Conservation (phyloP, 2,113 vertebrate genomes). For the Piprites chloris region DNA sequence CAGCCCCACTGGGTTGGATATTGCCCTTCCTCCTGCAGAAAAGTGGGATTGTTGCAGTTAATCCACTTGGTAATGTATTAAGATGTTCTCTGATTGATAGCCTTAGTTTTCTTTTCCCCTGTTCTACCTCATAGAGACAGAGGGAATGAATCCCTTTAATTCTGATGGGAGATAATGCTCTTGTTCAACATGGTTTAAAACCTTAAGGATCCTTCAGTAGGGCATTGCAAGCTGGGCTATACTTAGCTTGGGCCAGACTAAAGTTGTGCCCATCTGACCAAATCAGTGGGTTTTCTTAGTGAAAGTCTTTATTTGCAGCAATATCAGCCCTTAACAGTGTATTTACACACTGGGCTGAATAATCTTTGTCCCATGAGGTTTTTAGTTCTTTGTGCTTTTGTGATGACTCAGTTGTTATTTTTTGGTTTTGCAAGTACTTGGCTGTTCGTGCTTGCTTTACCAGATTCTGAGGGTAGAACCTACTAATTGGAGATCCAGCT, state of each 20-base stretch:
- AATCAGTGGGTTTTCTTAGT: background rate
- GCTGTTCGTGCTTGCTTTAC: background rate
- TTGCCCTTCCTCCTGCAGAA: background rate
- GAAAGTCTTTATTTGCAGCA: background rate
- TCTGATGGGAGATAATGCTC: background rate
- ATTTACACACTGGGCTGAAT: background rate
- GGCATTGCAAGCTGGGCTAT: background rate
- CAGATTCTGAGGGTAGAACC: background rate
- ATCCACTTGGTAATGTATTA: background rate
- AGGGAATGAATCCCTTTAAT: background rate
- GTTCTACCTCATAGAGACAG: background rate
- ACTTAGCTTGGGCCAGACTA: background rate
- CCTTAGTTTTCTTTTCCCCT: background rate
- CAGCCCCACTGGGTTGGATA: background rate
- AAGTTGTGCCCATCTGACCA: background rate
- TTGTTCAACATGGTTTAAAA: background rate
- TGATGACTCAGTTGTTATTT: background rate
- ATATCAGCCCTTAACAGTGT: fast-evolving
- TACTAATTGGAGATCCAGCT: background rate
- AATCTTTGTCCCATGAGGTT: background rate
- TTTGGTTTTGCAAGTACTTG: background rate
- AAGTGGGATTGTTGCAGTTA: background rate
- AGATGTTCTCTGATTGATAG: background rate
- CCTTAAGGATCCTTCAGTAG: background rate
- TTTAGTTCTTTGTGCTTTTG: background rate